phyloP scores from a whole-genome alignment of 2,797 vertebrate genomes.

The Sternotherus odoratus region DNA sequence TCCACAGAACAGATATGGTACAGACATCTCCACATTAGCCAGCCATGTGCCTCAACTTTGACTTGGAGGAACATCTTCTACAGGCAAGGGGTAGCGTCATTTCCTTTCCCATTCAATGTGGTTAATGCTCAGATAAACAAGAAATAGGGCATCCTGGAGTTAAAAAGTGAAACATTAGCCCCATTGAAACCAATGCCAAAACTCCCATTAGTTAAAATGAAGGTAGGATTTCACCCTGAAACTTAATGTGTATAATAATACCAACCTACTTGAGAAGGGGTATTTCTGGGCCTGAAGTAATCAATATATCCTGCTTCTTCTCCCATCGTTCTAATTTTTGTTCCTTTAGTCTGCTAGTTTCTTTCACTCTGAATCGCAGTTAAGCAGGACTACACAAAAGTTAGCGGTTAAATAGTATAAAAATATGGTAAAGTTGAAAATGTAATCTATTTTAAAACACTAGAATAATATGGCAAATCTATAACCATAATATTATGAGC shows the following conservation, averaged over 20 bases:
- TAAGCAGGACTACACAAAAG: background rate
- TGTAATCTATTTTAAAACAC: background rate
- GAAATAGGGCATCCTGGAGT: background rate
- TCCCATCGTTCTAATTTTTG: background rate
- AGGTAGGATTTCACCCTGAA: slow-evolving; percentile 5
- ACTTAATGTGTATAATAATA: background rate
- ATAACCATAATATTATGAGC: slow-evolving; percentile 40
- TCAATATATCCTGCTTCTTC: background rate
- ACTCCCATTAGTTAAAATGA: background rate
- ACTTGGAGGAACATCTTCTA: background rate
- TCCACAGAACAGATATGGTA: background rate
- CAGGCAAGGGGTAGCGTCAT: background rate
- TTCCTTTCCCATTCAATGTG: background rate
- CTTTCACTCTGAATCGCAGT: background rate
- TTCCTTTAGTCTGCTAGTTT: background rate
- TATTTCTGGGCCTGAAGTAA: background rate
- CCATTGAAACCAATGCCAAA: background rate
- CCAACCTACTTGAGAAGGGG: background rate
- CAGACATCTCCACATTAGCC: background rate
- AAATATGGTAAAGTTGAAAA: slow-evolving; percentile 30
- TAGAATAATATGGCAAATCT: background rate
- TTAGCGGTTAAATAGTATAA: background rate
- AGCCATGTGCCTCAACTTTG: background rate
- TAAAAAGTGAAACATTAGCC: background rate
- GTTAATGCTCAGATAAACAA: background rate